Base-by-base conservation (phyloP, 2,797 vertebrate genomes). In the Pseudochaenichthys georgianus region DNA sequence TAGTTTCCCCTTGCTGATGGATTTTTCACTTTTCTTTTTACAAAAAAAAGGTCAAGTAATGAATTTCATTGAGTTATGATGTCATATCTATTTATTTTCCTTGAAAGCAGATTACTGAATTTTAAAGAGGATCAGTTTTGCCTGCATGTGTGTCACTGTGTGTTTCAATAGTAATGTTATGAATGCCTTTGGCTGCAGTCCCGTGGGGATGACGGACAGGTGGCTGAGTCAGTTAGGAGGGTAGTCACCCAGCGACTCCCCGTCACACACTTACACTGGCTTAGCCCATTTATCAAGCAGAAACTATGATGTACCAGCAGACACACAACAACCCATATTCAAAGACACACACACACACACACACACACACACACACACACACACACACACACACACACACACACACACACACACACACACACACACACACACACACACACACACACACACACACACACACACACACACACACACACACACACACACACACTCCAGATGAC, bases 201-300 rank as follows among this genome's bases (percentile, higher is more conserved):
- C 77, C 16, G 1, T 58, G 58, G 78, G 16, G 72, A 78, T 82
- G 82, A 87, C 13, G 19, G 72, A 77, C 62, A 54, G 61, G 42
- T 54, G 76, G 80, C 78, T 80, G 75, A 84, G 64, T 75, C 68
- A 80, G 54, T 78, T 28, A 47, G 59, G 34, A 62, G 58, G 38
- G 38, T 48, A 76, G 70, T 66, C 48, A 31, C 73, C 66, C 70
- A 51, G 31, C 64, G 68, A 72, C 76, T 75, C 45, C 47, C 57
- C 34, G 19, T 48, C 55, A 63, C 77, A 81, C 67, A 81, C 78
- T 80, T 73, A 81, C 75, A 80, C 72, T 58, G 60, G 28, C 64
- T 87, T 52, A 65, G 59, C 61, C 62, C 78, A 70, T 86, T 86
- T 81, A 83, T 82, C 47, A 80, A 84, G 50, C 41, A 54, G 41